Evolutionary conservation across 2,888 invertebrate genomes (phyloP).

Genomic region (Macaria notata): DNA sequence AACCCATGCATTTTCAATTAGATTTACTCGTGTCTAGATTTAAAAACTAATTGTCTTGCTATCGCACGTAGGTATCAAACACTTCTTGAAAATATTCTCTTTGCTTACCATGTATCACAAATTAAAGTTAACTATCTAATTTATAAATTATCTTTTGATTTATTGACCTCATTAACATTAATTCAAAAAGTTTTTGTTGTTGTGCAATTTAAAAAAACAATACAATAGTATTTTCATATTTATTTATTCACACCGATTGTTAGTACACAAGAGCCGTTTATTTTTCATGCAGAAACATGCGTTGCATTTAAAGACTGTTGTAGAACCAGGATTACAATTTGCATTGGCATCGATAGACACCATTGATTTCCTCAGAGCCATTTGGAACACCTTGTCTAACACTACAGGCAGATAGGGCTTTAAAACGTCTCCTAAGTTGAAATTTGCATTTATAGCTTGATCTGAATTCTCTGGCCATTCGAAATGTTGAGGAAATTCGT

Average conservation of each 20-base stretch:
- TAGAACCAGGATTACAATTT: constrained; percentile 49
- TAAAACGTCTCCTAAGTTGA: constrained; percentile 28
- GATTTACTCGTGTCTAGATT: not conserved
- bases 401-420: constrained; percentile 43
- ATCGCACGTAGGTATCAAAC: too few relatives aligned
- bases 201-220: too few relatives aligned
- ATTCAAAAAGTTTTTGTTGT: too few relatives aligned
- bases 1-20: constrained; percentile 14
- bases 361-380: constrained; percentile 52
- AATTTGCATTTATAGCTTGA: not conserved
- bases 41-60: not conserved
- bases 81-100: too few relatives aligned
- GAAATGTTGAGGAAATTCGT: constrained; percentile 1
- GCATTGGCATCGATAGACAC: constrained; percentile 40
- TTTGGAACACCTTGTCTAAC: constrained; percentile 44
- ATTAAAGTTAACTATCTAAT: too few relatives aligned
- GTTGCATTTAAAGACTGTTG: constrained; percentile 46
- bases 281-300: constrained; percentile 61
- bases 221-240: not conserved
- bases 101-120: too few relatives aligned
- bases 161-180: too few relatives aligned
- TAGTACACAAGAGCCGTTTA: constrained; percentile 57
- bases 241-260: constrained; percentile 44
- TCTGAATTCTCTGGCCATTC: not conserved
- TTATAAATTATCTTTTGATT: too few relatives aligned